phyloP scores from a whole-genome alignment of 2,797 vertebrate species.

The Buphagus erythrorhynchus region DNA sequence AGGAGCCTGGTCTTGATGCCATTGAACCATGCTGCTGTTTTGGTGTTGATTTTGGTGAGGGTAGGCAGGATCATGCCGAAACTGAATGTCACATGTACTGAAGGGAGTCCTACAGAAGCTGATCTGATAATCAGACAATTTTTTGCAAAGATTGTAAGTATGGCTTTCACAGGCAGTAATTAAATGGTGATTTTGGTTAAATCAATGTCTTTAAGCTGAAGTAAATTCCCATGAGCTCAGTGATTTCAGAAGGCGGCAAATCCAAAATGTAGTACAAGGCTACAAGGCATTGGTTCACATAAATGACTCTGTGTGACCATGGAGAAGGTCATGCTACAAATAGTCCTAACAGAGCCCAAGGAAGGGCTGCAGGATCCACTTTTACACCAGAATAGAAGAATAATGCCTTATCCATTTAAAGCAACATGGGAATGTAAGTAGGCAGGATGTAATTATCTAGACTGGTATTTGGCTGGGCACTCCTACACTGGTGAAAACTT shows the following conservation, averaged over 20 bases:
- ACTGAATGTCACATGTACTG: accelerated
- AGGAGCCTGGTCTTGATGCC: not conserved
- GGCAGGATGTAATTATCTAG: conserved; percentile 61
- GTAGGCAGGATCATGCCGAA: not conserved
- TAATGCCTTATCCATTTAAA: conserved; percentile 61
- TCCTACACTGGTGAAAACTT: conserved; percentile 32
- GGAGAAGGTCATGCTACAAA: conserved; percentile 53
- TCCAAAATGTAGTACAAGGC: not conserved
- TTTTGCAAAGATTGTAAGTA: not conserved
- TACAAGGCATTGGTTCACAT: not conserved
- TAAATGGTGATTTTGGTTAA: not conserved
- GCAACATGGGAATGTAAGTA: conserved; percentile 55
- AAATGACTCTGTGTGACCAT: not conserved
- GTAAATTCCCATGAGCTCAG: not conserved
- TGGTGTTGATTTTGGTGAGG: not conserved
- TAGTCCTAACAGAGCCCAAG: conserved; percentile 12
- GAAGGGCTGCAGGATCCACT: conserved; percentile 9
- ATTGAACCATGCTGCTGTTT: not conserved
- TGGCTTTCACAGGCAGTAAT: not conserved
- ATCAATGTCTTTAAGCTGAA: not conserved
- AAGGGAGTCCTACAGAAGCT: not conserved
- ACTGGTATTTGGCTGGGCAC: conserved; percentile 21
- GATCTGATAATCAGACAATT: not conserved
- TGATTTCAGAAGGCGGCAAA: not conserved
- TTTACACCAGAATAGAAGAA: conserved; percentile 51